Base-by-base conservation (phyloP, 2,113 vertebrate genomes). In the Callithrix jacchus region DNA sequence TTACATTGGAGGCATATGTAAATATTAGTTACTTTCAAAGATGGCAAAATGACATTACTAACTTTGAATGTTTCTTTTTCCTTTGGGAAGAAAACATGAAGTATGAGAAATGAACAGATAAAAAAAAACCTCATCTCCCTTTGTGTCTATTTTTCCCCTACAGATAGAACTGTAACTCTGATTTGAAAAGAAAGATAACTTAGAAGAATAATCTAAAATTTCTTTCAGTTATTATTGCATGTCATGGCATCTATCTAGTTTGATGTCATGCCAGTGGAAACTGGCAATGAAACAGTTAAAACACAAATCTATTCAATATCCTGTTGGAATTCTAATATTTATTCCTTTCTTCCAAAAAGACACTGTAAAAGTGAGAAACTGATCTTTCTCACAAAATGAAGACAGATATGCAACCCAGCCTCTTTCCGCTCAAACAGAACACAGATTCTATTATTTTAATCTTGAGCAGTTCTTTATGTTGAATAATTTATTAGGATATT, bases 1-100 rank as follows among this genome's bases (percentile, higher is more conserved):
- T 74, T 81, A 5, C 16, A 87, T 23, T 45, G 87, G 82, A 23
- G 82, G 87, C 25, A 14, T 47, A 90, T 8, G 58, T 11, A 71
- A 61, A 85, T 71, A 35, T 97, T 47, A 73, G 35, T 80, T n/a
- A 89, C 32, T 96, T 97, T 42, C 77, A n/a, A 8, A 81, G 42
- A 40, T 80, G 70, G 0, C 73, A 94, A 96, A 81, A 90, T 70
- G 3, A 70, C 35, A 83, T 89, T 68, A 85, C 49, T 91, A 96
- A 97, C 32, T 68, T 68, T 76, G 13, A 79, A 79, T 32, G 8
- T 64, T 37, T 88, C 17, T 80, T 73, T 93, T 8, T 95, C n/a
- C 27, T 42, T 18, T 17, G 4, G 77, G 81, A 94, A 81, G 73
- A 52, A 70, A 92, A 87, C 94, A 49, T 88, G 81, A 89, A 20